Evolutionary conservation across 1,140 invertebrate genomes (phyloP), one percentile per base, ranked within the genome.

Genomic region (Drosophila yakuba): DNA sequence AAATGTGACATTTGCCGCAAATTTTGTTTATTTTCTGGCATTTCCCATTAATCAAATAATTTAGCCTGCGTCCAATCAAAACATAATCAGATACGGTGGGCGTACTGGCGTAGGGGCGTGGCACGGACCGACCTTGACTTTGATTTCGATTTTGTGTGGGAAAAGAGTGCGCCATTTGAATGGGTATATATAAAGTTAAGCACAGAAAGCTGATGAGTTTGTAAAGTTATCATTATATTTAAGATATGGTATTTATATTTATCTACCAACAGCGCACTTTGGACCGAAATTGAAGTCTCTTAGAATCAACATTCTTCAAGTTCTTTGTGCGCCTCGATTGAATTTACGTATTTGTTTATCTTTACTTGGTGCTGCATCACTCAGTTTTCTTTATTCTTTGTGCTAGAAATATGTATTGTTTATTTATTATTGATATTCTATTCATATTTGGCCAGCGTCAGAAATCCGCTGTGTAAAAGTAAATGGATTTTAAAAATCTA

Each of bases 41-140:
- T 32, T 48, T 55, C 10, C 14, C 43, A 59, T 78, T 78, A 78
- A 78, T 78, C 74, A 73, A 45, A 72, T 54, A 51, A 45, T 66
- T 78, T 47, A 38, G 51, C n/a, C 14, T 38, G 45, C 17, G 45
- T 23, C 43, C 36, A 71, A 71, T 71, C 68, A 71, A 41, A 71
- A 58, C 28, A 41, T 69, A 58, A 71, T 71, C 25, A 39, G 41
- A 14, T 4, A 12, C 35, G 25, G 59, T 23, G 41, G 28, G 28
- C 12, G 23, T 3, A 25, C 3, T 2, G 28, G 4, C 36, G 14
- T 15, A 15, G 15, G 54, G 54, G 60, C 28, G 54, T 43, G 23
- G 17, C 4, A 0, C 23, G 10, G 17, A 23, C 7, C 25, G 66
- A 50, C 64, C 64, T 71, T 69, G 63, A 66, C 59, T 39, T 59